Conservation (phyloP, 2,888 invertebrate species). For the Agrochola circellaris region DNA sequence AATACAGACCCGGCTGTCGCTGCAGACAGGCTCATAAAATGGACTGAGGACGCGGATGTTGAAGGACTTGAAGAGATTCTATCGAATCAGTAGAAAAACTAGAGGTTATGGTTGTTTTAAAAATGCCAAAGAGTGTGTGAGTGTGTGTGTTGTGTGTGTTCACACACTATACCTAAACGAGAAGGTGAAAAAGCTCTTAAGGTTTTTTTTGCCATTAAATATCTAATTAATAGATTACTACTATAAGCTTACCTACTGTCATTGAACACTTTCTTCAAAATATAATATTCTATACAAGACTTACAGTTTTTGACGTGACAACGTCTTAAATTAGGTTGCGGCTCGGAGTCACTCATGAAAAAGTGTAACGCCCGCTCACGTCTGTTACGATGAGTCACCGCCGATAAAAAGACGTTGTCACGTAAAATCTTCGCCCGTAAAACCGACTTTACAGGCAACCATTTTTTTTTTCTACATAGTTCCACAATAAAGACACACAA, state of each 20-base stretch:
- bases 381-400: too few species aligned
- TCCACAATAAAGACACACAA: background rate
- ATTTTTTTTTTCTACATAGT: background rate
- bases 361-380: too few species aligned
- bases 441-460: too few species aligned
- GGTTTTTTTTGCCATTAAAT: background rate
- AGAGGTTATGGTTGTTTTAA: background rate
- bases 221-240: background rate
- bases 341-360: too few species aligned
- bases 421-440: too few species aligned
- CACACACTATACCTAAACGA: background rate
- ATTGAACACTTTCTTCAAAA: background rate
- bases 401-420: too few species aligned
- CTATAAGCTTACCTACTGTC: background rate
- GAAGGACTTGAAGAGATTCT: background rate
- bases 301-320: too few species aligned
- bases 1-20: constrained; percentile 74
- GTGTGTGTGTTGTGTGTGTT: too few species aligned
- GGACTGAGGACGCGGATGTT: constrained; percentile 59
- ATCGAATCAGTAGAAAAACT: background rate
- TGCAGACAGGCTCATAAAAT: constrained; percentile 71
- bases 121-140: background rate
- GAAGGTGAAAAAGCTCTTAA: background rate
- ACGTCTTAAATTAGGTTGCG: too few species aligned
- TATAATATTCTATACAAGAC: background rate